phyloP scores from a whole-genome alignment of 2,888 invertebrate species.

The Lomographa bimaculata region DNA sequence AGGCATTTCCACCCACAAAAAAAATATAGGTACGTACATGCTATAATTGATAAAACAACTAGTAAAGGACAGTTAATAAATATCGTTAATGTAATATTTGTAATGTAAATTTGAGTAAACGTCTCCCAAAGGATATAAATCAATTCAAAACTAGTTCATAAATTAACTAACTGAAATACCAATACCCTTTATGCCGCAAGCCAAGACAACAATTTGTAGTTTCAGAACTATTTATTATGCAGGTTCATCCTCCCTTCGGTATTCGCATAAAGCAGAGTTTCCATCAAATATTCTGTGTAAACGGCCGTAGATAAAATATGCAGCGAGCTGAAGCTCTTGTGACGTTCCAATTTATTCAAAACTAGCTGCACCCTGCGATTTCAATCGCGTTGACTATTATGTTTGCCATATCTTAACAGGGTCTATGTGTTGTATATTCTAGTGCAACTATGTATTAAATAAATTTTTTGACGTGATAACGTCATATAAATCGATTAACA shows the following conservation, averaged over 20 bases:
- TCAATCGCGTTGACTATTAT: too few species aligned
- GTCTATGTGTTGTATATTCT: too few species aligned
- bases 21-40: too few species aligned
- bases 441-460: too few species aligned
- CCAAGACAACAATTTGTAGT: constrained; percentile 11
- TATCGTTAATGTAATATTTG: too few species aligned
- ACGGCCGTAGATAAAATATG: constrained; percentile 65
- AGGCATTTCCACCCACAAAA: too few species aligned
- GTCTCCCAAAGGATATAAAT: neutral
- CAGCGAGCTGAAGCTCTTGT: constrained; percentile 41
- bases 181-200: constrained; percentile 3
- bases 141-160: neutral
- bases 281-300: constrained; percentile 66
- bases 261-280: constrained; percentile 47
- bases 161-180: neutral
- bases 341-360: constrained; percentile 41
- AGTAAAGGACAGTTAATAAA: too few species aligned
- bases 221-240: constrained; percentile 30
- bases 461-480: constrained; percentile 36
- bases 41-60: too few species aligned
- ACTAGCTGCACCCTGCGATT: too few species aligned
- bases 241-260: constrained; percentile 32
- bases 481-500: neutral
- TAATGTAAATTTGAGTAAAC: too few species aligned
- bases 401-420: too few species aligned